Evolutionary conservation across 2,113 vertebrate species (phyloP).

Genomic region (Agelaius phoeniceus): DNA sequence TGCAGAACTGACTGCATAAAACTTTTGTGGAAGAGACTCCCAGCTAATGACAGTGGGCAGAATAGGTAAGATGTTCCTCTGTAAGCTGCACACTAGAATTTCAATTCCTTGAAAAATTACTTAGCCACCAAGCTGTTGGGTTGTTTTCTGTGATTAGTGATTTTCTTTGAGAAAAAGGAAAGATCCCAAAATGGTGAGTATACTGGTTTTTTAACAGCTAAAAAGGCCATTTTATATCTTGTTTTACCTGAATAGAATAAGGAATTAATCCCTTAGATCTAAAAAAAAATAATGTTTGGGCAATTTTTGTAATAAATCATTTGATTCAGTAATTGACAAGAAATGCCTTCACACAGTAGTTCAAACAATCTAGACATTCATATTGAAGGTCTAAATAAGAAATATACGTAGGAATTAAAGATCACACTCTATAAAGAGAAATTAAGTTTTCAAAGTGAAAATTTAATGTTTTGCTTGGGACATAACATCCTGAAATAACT

Average conservation of each 20-base stretch:
- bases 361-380: background rate
- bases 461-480: constrained; percentile 10
- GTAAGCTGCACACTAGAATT: background rate
- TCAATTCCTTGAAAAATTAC: background rate
- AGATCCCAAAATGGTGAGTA: background rate
- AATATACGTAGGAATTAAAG: background rate
- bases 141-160: background rate
- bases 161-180: background rate
- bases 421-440: background rate
- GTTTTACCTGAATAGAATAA: background rate
- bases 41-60: background rate
- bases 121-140: background rate
- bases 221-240: background rate
- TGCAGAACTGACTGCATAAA: background rate
- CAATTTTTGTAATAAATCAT: background rate
- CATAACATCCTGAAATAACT: constrained; percentile 58
- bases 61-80: background rate
- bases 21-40: background rate
- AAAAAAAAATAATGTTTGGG: background rate
- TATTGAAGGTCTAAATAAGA: background rate
- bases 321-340: background rate
- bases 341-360: background rate
- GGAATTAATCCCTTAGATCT: background rate
- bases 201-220: background rate
- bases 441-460: constrained; percentile 23